Base-by-base conservation (phyloP, 2,888 invertebrate species). In the Gnatocerus cornutus region DNA sequence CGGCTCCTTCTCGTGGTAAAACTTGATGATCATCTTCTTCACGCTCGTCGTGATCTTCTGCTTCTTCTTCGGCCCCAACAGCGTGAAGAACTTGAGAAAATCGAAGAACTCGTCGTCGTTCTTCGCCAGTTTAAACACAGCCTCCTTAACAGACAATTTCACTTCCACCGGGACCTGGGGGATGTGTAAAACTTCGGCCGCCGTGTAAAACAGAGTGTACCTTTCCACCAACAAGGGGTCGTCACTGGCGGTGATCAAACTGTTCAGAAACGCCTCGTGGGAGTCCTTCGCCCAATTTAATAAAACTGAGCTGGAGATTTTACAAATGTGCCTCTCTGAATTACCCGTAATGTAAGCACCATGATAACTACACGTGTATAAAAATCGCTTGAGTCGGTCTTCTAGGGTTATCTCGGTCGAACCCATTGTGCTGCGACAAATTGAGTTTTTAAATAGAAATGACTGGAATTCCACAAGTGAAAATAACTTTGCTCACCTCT, bases 1-100 rank as follows among this genome's bases (percentile, higher is more conserved):
- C 0, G 92, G 88, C 9, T 88, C 86, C 80, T 89, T 90, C 1
- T 83, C 85, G 13, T 84, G 80, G 79, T 93, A 94, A 92, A 92
- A 94, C 4, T 87, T 84, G 58, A 84, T 84, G 13, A 93, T 86
- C 63, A 88, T 87, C 73, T 87, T 89, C 73, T 90, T 88, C 86
- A 92, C 72, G n/a, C 75, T 71, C 27, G 76, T 76, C 12, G 77
- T 71, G n/a, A 80, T 61, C 70, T 76, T 78, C 6, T 62, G 46
- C 27, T 69, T 71, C 8, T 73, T 71, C 7, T 16, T 63, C 41
- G 63, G 63, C 8, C 12, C 41, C 13, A 64, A 45, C 2, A 7
- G 45, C 6, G 80, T 78, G 74, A 52, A 78, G 61, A 75, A 81
- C 72, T 79, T 79, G 27, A 82, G 76, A 69, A 83, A 85, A 50